Percentiles rank a stretch among this genome's conserved stretches.
These are phyloP conservation scores for Rhopilema esculentum DNA, from an alignment of 30 jellyfish, hydroid and myxozoan genomes.

Conservation along the genomic window DNA sequence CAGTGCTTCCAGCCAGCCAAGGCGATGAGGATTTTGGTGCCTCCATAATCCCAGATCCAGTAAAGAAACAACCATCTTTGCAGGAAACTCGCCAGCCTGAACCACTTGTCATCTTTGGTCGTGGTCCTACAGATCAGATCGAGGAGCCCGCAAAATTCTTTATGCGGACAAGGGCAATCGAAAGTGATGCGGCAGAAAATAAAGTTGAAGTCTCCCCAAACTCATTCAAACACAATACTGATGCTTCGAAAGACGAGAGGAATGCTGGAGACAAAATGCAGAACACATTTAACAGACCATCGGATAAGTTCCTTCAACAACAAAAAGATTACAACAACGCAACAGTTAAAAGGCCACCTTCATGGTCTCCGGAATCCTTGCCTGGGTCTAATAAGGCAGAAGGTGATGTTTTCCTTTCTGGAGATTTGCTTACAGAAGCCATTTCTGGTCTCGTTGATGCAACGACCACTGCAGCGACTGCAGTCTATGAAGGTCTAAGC, in stretches of 20 bases:
- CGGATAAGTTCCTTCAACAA: background rate
- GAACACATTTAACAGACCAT: background rate
- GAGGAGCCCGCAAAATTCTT: constrained; percentile 18
- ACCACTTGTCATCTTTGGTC: constrained; percentile 31
- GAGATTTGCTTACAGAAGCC: constrained; percentile 17
- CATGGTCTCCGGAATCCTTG: constrained; percentile 13
- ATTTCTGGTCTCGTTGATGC: constrained; percentile 20
- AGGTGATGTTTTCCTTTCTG: background rate
- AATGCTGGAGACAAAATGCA: background rate
- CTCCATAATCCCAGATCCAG: background rate
- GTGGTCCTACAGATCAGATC: constrained; percentile 22
- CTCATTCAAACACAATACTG: background rate
- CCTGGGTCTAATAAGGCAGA: background rate
- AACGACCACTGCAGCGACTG: constrained; percentile 18
- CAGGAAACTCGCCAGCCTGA: constrained; percentile 18
- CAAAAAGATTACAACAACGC: background rate
- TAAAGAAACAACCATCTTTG: constrained; percentile 30
- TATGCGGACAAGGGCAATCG: background rate
- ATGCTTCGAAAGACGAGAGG: background rate
- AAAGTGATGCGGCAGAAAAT: background rate
- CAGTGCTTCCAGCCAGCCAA: background rate
- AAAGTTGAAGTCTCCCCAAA: background rate
- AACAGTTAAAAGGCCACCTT: background rate
- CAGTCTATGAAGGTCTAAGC: constrained; percentile 11
- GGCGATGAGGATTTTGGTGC: background rate